phyloP scores from a whole-genome alignment of 2,113 vertebrate genomes.

The Microcebus lehilahytsara region DNA sequence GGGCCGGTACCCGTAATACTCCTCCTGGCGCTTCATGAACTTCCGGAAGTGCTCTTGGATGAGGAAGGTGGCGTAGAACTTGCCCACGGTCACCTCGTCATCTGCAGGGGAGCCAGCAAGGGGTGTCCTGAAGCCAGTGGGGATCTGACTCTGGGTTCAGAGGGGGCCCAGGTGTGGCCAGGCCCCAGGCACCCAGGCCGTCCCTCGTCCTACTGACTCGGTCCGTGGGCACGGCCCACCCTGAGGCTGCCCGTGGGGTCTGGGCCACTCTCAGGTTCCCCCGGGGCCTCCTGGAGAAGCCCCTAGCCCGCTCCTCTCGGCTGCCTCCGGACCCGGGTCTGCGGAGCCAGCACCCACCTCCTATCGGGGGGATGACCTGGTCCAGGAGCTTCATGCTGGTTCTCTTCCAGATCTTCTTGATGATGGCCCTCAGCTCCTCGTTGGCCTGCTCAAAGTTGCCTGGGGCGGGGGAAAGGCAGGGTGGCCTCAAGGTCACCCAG shows the following conservation, averaged over 20 bases:
- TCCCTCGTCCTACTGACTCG: not conserved
- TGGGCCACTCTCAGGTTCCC: not conserved
- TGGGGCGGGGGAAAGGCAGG: slow-evolving; percentile 62
- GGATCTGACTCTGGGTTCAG: not conserved
- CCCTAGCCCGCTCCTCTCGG: fast-evolving
- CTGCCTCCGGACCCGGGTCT: not conserved
- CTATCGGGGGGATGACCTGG: slow-evolving; percentile 98
- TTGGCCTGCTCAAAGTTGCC: slow-evolving; percentile 98
- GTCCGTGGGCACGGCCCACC: no score
- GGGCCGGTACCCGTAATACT: slow-evolving; percentile 96
- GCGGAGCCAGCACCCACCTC: slow-evolving; percentile 84
- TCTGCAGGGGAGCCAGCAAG: slow-evolving; percentile 83
- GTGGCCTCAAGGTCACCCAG: not conserved
- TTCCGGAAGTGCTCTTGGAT: slow-evolving; percentile 98
- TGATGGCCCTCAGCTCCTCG: slow-evolving; percentile 96
- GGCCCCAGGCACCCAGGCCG: fast-evolving
- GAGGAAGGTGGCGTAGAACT: slow-evolving; percentile 98
- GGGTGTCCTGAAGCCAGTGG: not conserved
- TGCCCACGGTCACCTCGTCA: slow-evolving; percentile 98
- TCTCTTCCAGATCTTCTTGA: slow-evolving; percentile 98
- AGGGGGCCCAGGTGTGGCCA: fast-evolving
- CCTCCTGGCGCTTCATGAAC: slow-evolving; percentile 98
- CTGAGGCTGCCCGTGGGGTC: not conserved
- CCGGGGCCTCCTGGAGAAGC: not conserved
- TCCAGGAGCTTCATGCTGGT: slow-evolving; percentile 99